Conservation (phyloP, 1,140 invertebrate species). For the Drosophila ficusphila region DNA sequence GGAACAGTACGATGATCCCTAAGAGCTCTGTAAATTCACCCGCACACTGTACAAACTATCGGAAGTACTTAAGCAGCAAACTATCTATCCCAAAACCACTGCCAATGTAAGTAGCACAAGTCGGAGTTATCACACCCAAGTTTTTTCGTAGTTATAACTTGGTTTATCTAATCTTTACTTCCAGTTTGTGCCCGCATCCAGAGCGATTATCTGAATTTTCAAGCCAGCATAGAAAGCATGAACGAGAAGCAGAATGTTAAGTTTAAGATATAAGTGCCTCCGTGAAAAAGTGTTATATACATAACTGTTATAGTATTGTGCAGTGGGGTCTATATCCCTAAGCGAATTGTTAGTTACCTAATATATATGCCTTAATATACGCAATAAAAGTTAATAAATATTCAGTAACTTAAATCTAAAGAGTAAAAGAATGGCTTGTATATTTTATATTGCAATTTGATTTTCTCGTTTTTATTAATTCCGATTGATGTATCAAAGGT, state of each 20-base stretch:
- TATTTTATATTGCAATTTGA: conserved; percentile 64
- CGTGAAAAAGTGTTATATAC: conserved; percentile 4
- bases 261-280: conserved; percentile 69
- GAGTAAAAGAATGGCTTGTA: conserved; percentile 1
- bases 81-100: conserved; percentile 40
- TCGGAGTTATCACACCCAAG: not conserved
- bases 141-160: not conserved
- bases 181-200: conserved; percentile 75
- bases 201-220: conserved; percentile 63
- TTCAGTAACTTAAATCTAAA: conserved; percentile 7
- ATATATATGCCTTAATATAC: not conserved
- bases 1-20: conserved; percentile 83
- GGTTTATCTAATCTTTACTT: conserved; percentile 14
- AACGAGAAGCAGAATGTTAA: conserved; percentile 77
- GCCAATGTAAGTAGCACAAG: conserved; percentile 65
- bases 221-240: conserved; percentile 70
- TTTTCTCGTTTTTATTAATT: conserved; percentile 54
- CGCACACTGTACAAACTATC: conserved; percentile 54
- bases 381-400: conserved; percentile 16
- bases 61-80: conserved; percentile 33
- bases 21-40: conserved; percentile 58
- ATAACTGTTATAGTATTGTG: conserved; percentile 32
- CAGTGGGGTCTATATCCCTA: not conserved
- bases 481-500: conserved; percentile 68
- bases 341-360: conserved; percentile 6